Evolutionary conservation across 1,140 invertebrate genomes (phyloP).

Genomic region (Drosophila arawakana): DNA sequence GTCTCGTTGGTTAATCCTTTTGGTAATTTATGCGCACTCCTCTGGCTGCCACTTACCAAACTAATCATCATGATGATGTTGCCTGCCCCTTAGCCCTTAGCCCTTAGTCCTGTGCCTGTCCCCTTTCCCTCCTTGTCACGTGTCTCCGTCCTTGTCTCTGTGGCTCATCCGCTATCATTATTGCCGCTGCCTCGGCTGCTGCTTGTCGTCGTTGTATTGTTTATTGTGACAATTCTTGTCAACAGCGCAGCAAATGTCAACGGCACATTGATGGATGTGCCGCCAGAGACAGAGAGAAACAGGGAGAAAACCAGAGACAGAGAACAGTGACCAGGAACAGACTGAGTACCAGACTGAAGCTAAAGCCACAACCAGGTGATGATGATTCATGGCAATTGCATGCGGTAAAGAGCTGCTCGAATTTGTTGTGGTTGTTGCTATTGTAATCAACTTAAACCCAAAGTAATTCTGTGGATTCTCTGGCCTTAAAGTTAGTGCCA

Average conservation of each 20-base stretch:
- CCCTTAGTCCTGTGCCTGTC: not conserved
- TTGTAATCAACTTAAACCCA: not conserved
- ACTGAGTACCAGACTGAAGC: slow-evolving; percentile 18
- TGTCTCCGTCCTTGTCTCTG: slow-evolving; percentile 49
- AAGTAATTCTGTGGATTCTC: not conserved
- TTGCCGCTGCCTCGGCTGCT: slow-evolving; percentile 38
- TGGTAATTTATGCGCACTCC: slow-evolving; percentile 75
- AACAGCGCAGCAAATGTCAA: slow-evolving; percentile 79
- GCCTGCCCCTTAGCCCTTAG: slow-evolving; percentile 10
- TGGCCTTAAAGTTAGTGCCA: not conserved
- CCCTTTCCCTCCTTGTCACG: slow-evolving; percentile 58
- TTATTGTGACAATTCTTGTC: slow-evolving; percentile 83
- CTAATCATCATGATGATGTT: slow-evolving; percentile 66
- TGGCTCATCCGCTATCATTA: slow-evolving; percentile 48
- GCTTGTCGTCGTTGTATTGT: slow-evolving; percentile 77
- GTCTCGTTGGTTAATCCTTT: slow-evolving; percentile 76
- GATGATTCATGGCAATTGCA: slow-evolving; percentile 81
- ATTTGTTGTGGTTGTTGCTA: slow-evolving; percentile 50
- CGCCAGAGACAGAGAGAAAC: slow-evolving; percentile 37
- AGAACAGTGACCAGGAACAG: not conserved
- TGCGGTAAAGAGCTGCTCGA: slow-evolving; percentile 75
- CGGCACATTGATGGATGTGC: slow-evolving; percentile 81
- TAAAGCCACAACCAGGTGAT: slow-evolving; percentile 66
- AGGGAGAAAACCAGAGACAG: not conserved
- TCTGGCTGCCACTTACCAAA: slow-evolving; percentile 77